phyloP scores from a whole-genome alignment of 2,113 vertebrate species.

The Columba janthina region DNA sequence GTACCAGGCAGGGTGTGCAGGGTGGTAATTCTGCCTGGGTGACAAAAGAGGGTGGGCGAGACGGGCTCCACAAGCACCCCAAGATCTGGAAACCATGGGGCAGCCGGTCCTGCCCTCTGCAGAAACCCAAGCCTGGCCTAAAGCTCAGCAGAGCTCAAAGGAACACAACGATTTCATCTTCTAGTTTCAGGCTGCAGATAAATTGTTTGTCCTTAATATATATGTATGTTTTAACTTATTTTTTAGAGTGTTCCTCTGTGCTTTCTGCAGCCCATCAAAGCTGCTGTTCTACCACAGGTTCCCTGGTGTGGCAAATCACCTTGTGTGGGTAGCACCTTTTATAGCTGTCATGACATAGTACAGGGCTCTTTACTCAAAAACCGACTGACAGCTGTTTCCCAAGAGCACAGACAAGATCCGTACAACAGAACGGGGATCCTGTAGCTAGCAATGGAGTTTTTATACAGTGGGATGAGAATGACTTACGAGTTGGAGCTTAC shows the following conservation, averaged over 20 bases:
- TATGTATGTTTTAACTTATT: no score
- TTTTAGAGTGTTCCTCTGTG: not conserved
- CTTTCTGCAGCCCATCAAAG: not conserved
- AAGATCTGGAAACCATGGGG: not conserved
- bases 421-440: not conserved
- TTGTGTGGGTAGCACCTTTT: not conserved
- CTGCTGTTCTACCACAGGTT: not conserved
- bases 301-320: not conserved
- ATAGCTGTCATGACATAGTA: rapidly evolving
- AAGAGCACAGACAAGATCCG: not conserved
- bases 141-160: not conserved
- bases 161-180: not conserved
- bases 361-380: not conserved
- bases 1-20: not conserved
- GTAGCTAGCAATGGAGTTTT: not conserved
- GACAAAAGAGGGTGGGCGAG: not conserved
- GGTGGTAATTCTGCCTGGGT: not conserved
- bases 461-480: not conserved
- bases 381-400: not conserved
- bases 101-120: not conserved
- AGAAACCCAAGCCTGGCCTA: not conserved
- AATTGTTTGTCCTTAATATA: not conserved
- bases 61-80: not conserved
- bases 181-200: not conserved
- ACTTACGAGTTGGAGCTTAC: rapidly evolving